These are phyloP conservation scores for Catajapyx aquilonaris DNA, from an alignment of 1,140 invertebrate species.

Conservation along the genomic window DNA sequence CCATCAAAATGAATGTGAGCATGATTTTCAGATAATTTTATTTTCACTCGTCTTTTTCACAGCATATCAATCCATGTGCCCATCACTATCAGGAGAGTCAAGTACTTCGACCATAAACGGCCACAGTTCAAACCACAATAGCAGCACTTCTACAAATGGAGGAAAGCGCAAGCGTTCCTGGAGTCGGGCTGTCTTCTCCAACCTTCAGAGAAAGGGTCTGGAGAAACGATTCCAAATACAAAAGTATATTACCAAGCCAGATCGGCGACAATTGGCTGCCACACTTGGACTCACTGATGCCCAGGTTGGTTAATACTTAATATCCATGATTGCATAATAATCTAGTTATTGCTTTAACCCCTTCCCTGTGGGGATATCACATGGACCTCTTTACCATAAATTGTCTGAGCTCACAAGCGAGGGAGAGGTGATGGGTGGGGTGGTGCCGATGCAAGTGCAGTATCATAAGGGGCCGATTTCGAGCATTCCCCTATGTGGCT, in stretches of 20 bases:
- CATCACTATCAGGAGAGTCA: neutral
- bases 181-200: conserved; percentile 70
- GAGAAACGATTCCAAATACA: conserved; percentile 36
- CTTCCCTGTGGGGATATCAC: neutral
- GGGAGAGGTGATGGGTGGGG: conserved; percentile 5
- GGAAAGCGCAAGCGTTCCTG: conserved; percentile 67
- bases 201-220: conserved; percentile 36
- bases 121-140: too few species aligned
- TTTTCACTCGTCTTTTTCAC: neutral
- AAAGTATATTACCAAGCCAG: conserved; percentile 40
- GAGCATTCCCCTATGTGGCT: neutral
- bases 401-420: neutral
- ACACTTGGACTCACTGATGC: conserved; percentile 41
- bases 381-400: neutral
- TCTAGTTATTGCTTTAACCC: neutral
- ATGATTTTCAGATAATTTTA: too few species aligned
- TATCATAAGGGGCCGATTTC: neutral
- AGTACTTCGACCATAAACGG: too few species aligned
- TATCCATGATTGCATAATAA: conserved; percentile 8
- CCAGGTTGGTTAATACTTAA: conserved; percentile 24
- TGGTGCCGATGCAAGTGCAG: neutral
- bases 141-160: too few species aligned
- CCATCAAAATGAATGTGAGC: too few species aligned
- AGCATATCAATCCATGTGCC: neutral
- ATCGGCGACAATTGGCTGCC: conserved; percentile 35